These are phyloP conservation scores for Diadromus collaris DNA, from an alignment of 2,888 invertebrate genomes.

Conservation along the genomic window DNA sequence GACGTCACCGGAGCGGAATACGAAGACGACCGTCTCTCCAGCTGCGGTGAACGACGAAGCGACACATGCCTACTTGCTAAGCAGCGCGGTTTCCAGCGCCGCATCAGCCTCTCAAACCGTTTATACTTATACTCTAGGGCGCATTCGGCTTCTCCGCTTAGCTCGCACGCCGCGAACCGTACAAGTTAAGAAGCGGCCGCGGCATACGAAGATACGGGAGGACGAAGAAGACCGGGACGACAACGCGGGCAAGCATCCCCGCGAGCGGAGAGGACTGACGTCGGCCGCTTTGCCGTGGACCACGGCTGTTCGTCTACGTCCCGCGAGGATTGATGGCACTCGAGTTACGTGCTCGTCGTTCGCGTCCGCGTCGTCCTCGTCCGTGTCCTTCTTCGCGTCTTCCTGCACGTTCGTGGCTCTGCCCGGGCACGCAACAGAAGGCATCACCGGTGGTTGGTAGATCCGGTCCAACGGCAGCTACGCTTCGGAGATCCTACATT, in stretches of 20 bases:
- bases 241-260: slow-evolving; percentile 57
- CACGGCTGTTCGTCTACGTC: slow-evolving; percentile 78
- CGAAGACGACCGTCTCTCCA: slow-evolving; percentile 46
- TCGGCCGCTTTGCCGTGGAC: slow-evolving; percentile 77
- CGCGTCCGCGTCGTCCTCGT: slow-evolving; percentile 56
- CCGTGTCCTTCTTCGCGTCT: slow-evolving; percentile 53
- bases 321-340: slow-evolving; percentile 77
- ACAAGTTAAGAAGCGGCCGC: slow-evolving; percentile 45
- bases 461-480: slow-evolving; percentile 24
- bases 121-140: slow-evolving; percentile 60
- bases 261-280: slow-evolving; percentile 68
- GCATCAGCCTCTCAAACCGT: slow-evolving; percentile 64
- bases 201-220: slow-evolving; percentile 42
- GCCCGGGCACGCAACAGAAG: slow-evolving; percentile 55
- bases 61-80: slow-evolving; percentile 74
- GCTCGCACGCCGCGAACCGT: slow-evolving; percentile 45
- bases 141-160: slow-evolving; percentile 61
- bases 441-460: slow-evolving; percentile 30
- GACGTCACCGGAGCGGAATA: slow-evolving; percentile 54
- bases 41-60: slow-evolving; percentile 20
- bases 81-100: slow-evolving; percentile 70
- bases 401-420: slow-evolving; percentile 37
- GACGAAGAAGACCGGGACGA: slow-evolving; percentile 58
- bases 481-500: slow-evolving; percentile 73
- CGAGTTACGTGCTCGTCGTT: slow-evolving; percentile 64